These are phyloP conservation scores for Synanthedon andrenaeformis DNA, from an alignment of 2,888 invertebrate species.

Conservation along the genomic window DNA sequence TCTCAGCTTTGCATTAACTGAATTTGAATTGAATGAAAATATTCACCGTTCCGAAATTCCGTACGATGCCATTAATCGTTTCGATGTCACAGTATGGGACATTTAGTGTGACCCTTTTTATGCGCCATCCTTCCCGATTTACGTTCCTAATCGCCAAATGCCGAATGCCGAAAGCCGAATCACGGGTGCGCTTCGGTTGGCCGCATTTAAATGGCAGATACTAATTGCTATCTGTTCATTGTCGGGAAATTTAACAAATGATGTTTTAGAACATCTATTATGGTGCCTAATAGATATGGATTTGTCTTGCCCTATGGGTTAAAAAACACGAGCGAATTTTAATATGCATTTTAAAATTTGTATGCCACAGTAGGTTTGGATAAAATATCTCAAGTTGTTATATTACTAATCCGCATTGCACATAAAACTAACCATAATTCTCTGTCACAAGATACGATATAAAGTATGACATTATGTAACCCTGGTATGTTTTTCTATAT, in stretches of 20 bases:
- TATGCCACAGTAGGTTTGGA: too few relatives aligned
- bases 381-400: too few relatives aligned
- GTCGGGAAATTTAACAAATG: conserved; percentile 17
- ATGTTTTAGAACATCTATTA: conserved; percentile 16
- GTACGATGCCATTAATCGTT: conserved; percentile 62
- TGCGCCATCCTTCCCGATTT: conserved; percentile 44
- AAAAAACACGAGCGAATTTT: too few relatives aligned
- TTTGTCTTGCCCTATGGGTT: not conserved
- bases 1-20: conserved; percentile 42
- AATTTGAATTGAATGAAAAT: conserved; percentile 58
- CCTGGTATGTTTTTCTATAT: too few relatives aligned
- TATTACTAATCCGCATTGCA: too few relatives aligned
- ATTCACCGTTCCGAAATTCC: conserved; percentile 45
- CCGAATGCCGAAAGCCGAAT: conserved; percentile 38
- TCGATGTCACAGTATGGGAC: conserved; percentile 67
- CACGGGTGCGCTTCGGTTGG: conserved; percentile 28
- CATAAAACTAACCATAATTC: too few relatives aligned
- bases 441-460: too few relatives aligned
- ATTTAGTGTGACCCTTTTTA: conserved; percentile 69
- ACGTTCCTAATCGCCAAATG: conserved; percentile 50
- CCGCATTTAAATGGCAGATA: conserved; percentile 35
- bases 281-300: not conserved
- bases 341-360: too few relatives aligned
- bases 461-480: too few relatives aligned
- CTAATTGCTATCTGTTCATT: conserved; percentile 28